These are phyloP conservation scores for Scelioninae gen. 2 DNA, from an alignment of 2,888 invertebrate species.

Conservation along the genomic window DNA sequence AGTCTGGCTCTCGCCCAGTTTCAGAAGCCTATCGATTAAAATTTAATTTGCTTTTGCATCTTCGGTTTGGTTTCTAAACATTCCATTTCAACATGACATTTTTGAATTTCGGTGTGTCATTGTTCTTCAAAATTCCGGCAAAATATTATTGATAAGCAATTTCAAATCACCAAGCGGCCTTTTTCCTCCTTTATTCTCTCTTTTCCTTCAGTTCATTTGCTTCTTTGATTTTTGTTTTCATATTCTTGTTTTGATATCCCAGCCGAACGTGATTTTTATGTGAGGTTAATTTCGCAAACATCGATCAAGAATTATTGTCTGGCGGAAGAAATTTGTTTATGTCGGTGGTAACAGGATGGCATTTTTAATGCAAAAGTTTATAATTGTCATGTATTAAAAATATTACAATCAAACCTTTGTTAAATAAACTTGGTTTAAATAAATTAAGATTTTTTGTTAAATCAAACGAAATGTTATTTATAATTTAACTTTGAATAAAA, in stretches of 20 bases:
- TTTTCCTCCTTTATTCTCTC: constrained; percentile 1
- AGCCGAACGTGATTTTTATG: constrained; percentile 12
- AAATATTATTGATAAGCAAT: background rate
- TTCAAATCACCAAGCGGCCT: background rate
- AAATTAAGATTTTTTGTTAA: too few relatives aligned
- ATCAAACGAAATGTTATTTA: too few relatives aligned
- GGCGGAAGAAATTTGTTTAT: constrained; percentile 17
- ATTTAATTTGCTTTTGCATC: too few relatives aligned
- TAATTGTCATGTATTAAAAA: too few relatives aligned
- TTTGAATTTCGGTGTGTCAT: constrained; percentile 32
- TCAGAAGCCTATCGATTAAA: too few relatives aligned
- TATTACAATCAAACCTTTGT: too few relatives aligned
- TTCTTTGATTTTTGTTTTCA: background rate
- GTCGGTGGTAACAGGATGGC: background rate
- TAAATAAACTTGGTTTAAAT: too few relatives aligned
- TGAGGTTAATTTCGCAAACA: constrained; percentile 18
- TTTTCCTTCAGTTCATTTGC: background rate
- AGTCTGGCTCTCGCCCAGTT: constrained; percentile 2
- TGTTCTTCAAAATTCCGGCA: constrained; percentile 8
- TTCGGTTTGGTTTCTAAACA: too few relatives aligned
- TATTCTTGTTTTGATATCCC: constrained; percentile 16
- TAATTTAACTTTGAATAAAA: too few relatives aligned
- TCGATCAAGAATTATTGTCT: constrained; percentile 9
- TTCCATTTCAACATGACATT: constrained; percentile 5
- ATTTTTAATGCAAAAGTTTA: too few relatives aligned